Percentiles rank a stretch among this genome's conserved stretches.
Evolutionary conservation across 2,888 invertebrate species (phyloP).

Genomic region (Amphipyra berbera): DNA sequence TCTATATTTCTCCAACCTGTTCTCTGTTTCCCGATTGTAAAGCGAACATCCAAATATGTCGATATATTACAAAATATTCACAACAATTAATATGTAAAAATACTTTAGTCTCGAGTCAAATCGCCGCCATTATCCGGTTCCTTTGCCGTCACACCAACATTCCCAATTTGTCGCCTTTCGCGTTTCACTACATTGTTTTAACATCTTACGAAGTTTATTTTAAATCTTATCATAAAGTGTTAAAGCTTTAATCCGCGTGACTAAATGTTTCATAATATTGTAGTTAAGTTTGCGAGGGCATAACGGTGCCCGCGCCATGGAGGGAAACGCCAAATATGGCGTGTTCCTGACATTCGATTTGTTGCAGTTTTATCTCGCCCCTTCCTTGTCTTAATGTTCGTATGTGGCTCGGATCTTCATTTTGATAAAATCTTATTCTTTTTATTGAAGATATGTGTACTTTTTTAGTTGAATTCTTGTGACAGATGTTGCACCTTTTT

Average conservation of each 20-base stretch:
- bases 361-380: slow-evolving; percentile 79
- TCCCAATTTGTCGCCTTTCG: slow-evolving; percentile 72
- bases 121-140: slow-evolving; percentile 54
- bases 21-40: slow-evolving; percentile 32
- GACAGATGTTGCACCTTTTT: not conserved
- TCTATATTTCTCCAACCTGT: slow-evolving; percentile 31
- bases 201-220: slow-evolving; percentile 23
- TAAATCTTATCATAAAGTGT: slow-evolving; percentile 37
- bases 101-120: slow-evolving; percentile 51
- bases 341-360: slow-evolving; percentile 82
- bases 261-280: slow-evolving; percentile 41
- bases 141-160: slow-evolving; percentile 65
- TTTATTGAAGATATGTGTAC: slow-evolving; percentile 9
- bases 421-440: slow-evolving; percentile 44
- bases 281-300: slow-evolving; percentile 60
- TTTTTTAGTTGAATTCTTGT: slow-evolving; percentile 9
- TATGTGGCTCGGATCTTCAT: slow-evolving; percentile 40
- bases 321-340: slow-evolving; percentile 73
- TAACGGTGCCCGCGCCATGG: slow-evolving; percentile 78
- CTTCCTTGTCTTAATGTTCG: slow-evolving; percentile 48
- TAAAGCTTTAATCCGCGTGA: slow-evolving; percentile 49
- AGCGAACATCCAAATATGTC: slow-evolving; percentile 41
- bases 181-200: slow-evolving; percentile 39
- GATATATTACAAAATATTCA: slow-evolving; percentile 47
- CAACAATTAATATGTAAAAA: slow-evolving; percentile 59